A percentile compares a stretch with the other conserved stretches of the same genome.
Conservation (phyloP, 2,113 vertebrate genomes). For the Nothocercus nigrocapillus region DNA sequence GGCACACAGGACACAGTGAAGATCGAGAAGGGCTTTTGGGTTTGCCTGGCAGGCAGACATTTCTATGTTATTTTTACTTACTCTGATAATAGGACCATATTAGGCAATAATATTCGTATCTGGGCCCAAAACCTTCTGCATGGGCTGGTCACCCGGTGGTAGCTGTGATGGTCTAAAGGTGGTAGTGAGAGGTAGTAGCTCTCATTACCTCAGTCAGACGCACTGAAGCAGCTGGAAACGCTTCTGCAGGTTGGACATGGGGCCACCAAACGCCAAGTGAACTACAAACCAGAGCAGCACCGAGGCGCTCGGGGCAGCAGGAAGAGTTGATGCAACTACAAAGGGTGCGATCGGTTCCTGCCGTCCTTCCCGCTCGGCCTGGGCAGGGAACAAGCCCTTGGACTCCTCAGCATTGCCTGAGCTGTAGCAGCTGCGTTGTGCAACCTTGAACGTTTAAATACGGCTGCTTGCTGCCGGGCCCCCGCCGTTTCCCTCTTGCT, state of each 20-base stretch:
- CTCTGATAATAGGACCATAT: not conserved
- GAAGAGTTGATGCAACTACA: not conserved
- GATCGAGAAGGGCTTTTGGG: not conserved
- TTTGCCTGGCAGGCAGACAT: not conserved
- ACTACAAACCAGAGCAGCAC: not conserved
- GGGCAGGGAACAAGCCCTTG: not conserved
- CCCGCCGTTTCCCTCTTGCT: not conserved
- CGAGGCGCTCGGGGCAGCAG: not conserved
- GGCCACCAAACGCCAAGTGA: not conserved
- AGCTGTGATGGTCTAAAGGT: not conserved
- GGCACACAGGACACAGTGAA: not conserved
- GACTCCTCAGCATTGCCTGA: not conserved
- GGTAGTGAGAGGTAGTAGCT: rapidly evolving
- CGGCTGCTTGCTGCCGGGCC: not conserved
- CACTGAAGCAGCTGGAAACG: not conserved
- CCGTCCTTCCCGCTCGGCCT: not conserved
- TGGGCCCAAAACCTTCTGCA: rapidly evolving
- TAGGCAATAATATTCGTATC: not conserved
- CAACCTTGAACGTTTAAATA: not conserved
- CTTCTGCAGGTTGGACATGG: not conserved
- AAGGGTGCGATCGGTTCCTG: not conserved
- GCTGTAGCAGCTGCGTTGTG: not conserved
- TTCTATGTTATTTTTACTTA: not conserved
- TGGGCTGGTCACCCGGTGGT: not conserved
- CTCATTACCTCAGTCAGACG: not conserved